phyloP scores from a whole-genome alignment of 2,888 invertebrate species.

The Torymus aiolomorphi region DNA sequence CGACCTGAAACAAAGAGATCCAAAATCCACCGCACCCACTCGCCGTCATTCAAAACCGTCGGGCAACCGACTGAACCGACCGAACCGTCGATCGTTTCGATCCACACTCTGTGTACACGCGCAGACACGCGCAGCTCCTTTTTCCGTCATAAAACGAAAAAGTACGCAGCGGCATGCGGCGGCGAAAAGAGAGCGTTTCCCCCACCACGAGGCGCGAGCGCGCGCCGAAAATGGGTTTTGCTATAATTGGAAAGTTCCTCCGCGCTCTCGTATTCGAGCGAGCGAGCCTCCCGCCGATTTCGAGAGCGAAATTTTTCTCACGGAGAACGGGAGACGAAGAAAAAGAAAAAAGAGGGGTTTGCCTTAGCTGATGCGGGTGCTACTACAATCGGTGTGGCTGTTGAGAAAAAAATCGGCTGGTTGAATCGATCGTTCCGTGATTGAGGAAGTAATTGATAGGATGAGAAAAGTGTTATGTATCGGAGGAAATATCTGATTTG shows the following conservation, averaged over 20 bases:
- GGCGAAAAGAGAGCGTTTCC: conserved; percentile 28
- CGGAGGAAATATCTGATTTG: too few relatives aligned
- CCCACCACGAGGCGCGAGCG: neutral
- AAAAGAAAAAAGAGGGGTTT: conserved; percentile 36
- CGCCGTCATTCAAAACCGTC: too few relatives aligned
- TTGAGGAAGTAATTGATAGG: too few relatives aligned
- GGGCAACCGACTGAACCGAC: too few relatives aligned
- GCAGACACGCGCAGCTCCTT: neutral
- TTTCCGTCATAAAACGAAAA: conserved; percentile 40
- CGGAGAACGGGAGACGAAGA: neutral
- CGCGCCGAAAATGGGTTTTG: conserved; percentile 47
- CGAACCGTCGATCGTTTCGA: too few relatives aligned
- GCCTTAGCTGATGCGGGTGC: conserved; percentile 15
- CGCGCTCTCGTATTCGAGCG: too few relatives aligned
- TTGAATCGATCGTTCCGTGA: too few relatives aligned
- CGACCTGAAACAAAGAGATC: too few relatives aligned
- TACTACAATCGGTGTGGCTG: conserved; percentile 19
- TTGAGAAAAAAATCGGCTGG: too few relatives aligned
- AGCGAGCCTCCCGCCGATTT: conserved; percentile 27
- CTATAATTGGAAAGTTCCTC: conserved; percentile 56
- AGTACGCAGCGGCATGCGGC: conserved; percentile 5
- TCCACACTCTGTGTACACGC: too few relatives aligned
- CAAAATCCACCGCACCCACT: too few relatives aligned
- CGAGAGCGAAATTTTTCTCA: conserved; percentile 54
- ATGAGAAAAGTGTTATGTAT: too few relatives aligned